Base-by-base conservation (phyloP, 2,797 vertebrate species). In the Cetoscarus ocellatus region DNA sequence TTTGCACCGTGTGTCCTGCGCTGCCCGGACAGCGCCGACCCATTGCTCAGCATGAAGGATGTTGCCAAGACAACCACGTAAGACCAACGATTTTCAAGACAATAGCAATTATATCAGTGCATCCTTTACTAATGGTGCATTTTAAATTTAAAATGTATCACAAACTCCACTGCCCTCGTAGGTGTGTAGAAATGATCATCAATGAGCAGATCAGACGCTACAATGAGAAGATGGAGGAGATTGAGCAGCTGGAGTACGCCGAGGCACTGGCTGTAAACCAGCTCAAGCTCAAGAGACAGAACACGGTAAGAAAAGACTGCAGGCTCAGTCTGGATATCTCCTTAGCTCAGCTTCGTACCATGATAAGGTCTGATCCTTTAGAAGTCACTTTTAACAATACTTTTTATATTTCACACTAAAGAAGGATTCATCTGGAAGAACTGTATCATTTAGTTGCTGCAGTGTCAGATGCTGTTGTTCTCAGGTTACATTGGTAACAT, bases 21-120 rank as follows among this genome's bases (percentile, higher is more conserved):
- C 61, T 97, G 97, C 55, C 98, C 97, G 0, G 97, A 99, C 86
- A 96, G 89, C 12, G 96, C 95, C 0, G 98, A 99, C 88, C 98
- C 98, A 0, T 88, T 99, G 59, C 96, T 96, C 83, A 98, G 98
- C 94, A 98, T 99, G 98, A 99, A 97, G 88, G 98, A 99, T 0
- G 97, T 99, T 1, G 96, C 97, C 80, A 99, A 98, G 92, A 96
- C 97, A 14, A 99, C 98, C 80, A 96, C 85, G 98, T 99, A 91
- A 96, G 97, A 88, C 64, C 39, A 1, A 3, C 13, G n/a, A 5
- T 7, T 60, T 36, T 1, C 38, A 17, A 8, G 8, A 10, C 4
- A 35, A 3, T 10, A 51, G 42, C 7, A 55, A 35, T 1, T 1
- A 18, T 45, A 14, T 42, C 3, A 8, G 11, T 17, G 0, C 18